These are phyloP conservation scores for Orientallactaga bullata DNA, from an alignment of 2,113 vertebrate species.

Conservation along the genomic window DNA sequence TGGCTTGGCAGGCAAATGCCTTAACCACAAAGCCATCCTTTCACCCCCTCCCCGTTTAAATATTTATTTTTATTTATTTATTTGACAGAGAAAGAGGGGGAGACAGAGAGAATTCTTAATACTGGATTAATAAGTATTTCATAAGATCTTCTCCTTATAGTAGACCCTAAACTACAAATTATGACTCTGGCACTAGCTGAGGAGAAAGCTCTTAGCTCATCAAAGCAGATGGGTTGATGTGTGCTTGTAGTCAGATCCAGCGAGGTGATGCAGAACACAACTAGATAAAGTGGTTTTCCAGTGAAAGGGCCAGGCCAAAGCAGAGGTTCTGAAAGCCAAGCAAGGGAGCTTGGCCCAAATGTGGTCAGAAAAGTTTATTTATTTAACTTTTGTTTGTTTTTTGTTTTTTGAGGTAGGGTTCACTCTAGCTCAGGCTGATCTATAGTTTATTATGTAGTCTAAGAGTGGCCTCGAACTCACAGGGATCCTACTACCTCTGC, in stretches of 20 bases:
- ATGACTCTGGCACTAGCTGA: background rate
- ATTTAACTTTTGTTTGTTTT: too few species aligned
- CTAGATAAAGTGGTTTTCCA: background rate
- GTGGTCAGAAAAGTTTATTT: background rate
- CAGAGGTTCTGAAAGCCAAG: background rate
- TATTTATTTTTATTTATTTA: too few species aligned
- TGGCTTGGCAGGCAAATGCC: too few species aligned
- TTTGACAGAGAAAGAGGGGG: too few species aligned
- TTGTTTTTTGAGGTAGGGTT: too few species aligned
- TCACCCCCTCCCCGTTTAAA: too few species aligned
- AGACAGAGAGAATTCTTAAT: background rate
- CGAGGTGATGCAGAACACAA: background rate
- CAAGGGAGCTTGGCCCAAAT: background rate
- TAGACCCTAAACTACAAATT: background rate
- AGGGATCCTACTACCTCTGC: too few species aligned
- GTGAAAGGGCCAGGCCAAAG: background rate
- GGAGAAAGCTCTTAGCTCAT: background rate
- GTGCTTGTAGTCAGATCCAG: background rate
- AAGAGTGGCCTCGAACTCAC: too few species aligned
- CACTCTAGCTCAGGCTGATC: too few species aligned
- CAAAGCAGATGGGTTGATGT: background rate
- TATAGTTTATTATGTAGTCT: too few species aligned
- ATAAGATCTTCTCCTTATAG: background rate
- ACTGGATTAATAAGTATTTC: constrained; percentile 4
- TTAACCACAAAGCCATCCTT: too few species aligned